Percentiles rank a stretch among this genome's conserved stretches.
Evolutionary conservation across 2,888 invertebrate species (phyloP).

Genomic region (Acleris emargana): DNA sequence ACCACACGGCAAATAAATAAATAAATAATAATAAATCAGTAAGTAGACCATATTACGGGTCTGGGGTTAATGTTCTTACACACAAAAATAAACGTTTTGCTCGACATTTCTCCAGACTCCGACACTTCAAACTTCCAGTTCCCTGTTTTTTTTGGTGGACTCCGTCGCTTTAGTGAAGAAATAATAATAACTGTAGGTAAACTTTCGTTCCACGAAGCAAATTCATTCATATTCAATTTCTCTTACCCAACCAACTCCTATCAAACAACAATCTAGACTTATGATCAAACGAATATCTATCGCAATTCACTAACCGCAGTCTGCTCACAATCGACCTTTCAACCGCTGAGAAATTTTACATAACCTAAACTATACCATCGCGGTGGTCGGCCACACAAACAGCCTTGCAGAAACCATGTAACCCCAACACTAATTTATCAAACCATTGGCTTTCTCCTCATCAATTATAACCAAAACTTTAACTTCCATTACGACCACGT

Average conservation of each 20-base stretch:
- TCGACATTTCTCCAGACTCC: slow-evolving; percentile 56
- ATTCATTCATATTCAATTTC: neutral
- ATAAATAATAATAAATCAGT: no score
- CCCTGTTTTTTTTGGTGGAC: no score
- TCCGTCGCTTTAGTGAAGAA: no score
- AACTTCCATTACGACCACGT: slow-evolving; percentile 37
- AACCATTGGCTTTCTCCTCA: slow-evolving; percentile 37
- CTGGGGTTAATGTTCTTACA: neutral
- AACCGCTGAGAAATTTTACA: slow-evolving; percentile 31
- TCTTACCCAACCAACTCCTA: slow-evolving; percentile 1
- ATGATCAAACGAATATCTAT: slow-evolving; percentile 14
- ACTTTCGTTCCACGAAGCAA: neutral
- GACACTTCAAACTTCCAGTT: no score
- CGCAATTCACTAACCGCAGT: slow-evolving; percentile 33
- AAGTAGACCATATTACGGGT: no score
- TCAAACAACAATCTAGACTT: slow-evolving; percentile 7
- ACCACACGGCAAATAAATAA: no score
- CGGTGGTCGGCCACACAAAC: slow-evolving; percentile 29
- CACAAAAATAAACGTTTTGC: slow-evolving; percentile 30
- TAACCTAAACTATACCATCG: slow-evolving; percentile 17
- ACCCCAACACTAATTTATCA: slow-evolving; percentile 36
- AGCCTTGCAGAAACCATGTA: slow-evolving; percentile 29
- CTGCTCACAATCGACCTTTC: slow-evolving; percentile 33
- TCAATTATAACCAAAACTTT: slow-evolving; percentile 37
- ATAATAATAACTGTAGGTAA: no score